Evolutionary conservation across 2,797 vertebrate genomes (phyloP), one percentile per base, ranked within the genome.

Genomic region (Lates japonicus): DNA sequence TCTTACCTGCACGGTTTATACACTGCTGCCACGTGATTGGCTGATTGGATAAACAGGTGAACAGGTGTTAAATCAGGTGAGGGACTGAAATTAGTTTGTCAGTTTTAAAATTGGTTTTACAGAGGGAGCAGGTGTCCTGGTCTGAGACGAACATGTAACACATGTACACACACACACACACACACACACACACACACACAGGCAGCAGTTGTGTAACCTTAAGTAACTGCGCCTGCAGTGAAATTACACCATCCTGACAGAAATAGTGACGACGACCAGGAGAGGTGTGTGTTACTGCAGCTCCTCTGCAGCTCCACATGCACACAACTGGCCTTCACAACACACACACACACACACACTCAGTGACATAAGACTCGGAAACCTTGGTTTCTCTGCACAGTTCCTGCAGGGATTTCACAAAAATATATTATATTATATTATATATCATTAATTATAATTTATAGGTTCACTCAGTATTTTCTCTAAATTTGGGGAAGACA

Each of bases 191-290:
- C 7, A 39, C 39, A 37, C 29, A 13, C 17, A 48, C 37, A 25
- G 16, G 9, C 41, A 41, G 8, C 46, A 51, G n/a, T 1, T 17
- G 49, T 35, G 54, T 52, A 52, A 60, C 61, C 69, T 60, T 66
- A 19, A 42, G 46, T 59, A 8, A 71, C 22, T 20, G 29, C 41
- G 67, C 37, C 55, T 60, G 31, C 17, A 71, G 22, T 52, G 29
- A 54, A 74, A 80, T 62, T 41, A 68, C 37, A 66, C 2, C 70
- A 51, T 55, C 70, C 22, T 19, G 59, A 64, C 60, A 59, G n/a
- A 81, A 44, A 81, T 54, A 74, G 71, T 61, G 46, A 60, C 11
- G 20, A 16, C 20, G 12, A 42, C 57, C 59, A 63, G 29, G 20
- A 33, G 57, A 51, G 55, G 39, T 52, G 51, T 48, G 33, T 33